These are phyloP conservation scores for Orientallactaga sibirica DNA, from an alignment of 2,797 vertebrate genomes.

Conservation along the genomic window DNA sequence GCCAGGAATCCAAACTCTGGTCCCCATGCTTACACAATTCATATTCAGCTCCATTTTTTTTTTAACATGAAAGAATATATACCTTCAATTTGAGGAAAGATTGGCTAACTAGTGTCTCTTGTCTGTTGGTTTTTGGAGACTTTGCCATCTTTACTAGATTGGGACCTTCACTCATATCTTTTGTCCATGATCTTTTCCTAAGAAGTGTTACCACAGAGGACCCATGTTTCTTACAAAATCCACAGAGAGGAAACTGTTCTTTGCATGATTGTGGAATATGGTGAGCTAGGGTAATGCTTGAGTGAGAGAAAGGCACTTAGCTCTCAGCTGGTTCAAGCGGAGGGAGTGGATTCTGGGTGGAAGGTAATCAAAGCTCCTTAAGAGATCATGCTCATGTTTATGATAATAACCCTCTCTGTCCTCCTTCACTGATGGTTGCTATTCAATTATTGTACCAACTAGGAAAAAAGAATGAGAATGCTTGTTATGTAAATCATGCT, in stretches of 20 bases:
- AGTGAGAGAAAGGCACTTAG: slow-evolving; percentile 23
- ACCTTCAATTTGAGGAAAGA: not conserved
- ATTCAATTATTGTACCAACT: slow-evolving; percentile 66
- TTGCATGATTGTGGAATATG: slow-evolving; percentile 20
- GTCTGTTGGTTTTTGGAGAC: not conserved
- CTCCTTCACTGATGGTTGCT: slow-evolving; percentile 68
- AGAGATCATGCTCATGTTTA: slow-evolving; percentile 69
- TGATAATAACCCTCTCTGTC: slow-evolving; percentile 55
- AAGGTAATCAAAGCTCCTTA: slow-evolving; percentile 62
- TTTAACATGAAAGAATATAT: not conserved
- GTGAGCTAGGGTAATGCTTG: slow-evolving; percentile 17
- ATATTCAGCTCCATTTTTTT: not conserved
- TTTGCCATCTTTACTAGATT: not conserved
- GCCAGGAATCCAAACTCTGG: too few relatives aligned
- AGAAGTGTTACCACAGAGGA: not conserved
- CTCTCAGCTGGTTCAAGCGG: not conserved
- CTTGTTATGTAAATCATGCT: slow-evolving; percentile 69
- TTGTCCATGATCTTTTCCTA: not conserved
- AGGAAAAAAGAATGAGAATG: slow-evolving; percentile 64
- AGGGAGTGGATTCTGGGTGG: slow-evolving; percentile 32
- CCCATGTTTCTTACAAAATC: not conserved
- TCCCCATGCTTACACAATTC: too few relatives aligned
- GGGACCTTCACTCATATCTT: not conserved
- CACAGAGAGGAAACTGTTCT: not conserved
- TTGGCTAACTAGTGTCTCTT: not conserved